phyloP scores from a whole-genome alignment of 2,888 invertebrate genomes.

The Salpingus planirostris region DNA sequence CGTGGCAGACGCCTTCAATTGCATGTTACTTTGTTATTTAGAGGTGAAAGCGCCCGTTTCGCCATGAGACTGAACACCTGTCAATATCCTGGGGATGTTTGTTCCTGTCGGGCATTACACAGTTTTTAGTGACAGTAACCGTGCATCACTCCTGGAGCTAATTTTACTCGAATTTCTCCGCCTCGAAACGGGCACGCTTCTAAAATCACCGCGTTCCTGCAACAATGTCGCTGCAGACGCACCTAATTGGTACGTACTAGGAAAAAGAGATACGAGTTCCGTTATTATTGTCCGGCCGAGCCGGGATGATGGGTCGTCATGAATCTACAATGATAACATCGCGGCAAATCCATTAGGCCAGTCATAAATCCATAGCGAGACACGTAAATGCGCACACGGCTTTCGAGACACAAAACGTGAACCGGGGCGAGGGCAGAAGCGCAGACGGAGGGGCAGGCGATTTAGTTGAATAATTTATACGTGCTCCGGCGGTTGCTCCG shows the following conservation, averaged over 20 bases:
- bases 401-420: constrained; percentile 12
- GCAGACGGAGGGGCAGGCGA: constrained; percentile 3
- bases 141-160: not conserved
- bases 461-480: constrained; percentile 25
- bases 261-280: too few relatives aligned
- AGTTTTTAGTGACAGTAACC: not conserved
- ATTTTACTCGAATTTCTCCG: not conserved
- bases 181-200: too few relatives aligned
- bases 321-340: too few relatives aligned
- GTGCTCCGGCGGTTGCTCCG: constrained; percentile 23
- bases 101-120: not conserved
- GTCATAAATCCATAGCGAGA: constrained; percentile 9
- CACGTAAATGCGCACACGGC: constrained; percentile 8
- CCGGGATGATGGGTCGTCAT: too few relatives aligned
- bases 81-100: not conserved
- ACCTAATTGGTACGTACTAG: too few relatives aligned
- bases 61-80: not conserved
- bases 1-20: too few relatives aligned
- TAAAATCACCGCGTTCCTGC: too few relatives aligned
- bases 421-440: constrained; percentile 8
- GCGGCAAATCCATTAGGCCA: constrained; percentile 9
- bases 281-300: too few relatives aligned
- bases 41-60: not conserved
- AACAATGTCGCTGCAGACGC: too few relatives aligned
- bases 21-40: too few relatives aligned